Conservation (phyloP, 2,797 vertebrate species). For the Carduelis carduelis region DNA sequence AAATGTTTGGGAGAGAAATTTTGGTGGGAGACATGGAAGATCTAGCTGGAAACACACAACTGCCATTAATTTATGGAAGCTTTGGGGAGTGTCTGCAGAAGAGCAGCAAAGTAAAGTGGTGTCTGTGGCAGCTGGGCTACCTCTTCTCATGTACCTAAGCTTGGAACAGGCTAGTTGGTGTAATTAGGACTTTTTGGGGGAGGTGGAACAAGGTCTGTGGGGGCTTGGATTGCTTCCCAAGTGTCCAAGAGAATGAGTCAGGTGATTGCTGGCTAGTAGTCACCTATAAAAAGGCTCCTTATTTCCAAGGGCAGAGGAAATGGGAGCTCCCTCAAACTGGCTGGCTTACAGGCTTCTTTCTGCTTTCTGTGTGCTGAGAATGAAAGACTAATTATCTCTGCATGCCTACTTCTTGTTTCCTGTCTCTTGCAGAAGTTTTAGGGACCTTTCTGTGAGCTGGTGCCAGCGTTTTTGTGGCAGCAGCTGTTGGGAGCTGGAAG, state of each 20-base stretch:
- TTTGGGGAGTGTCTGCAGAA: neutral
- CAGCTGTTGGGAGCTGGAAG: neutral
- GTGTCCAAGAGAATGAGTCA: neutral
- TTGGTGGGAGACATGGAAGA: neutral
- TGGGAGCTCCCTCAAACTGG: neutral
- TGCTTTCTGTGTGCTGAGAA: neutral
- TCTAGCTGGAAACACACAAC: neutral
- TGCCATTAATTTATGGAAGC: rapidly evolving
- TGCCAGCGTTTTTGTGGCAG: neutral
- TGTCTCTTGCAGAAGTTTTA: neutral
- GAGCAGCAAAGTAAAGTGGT: neutral
- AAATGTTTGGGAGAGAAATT: neutral
- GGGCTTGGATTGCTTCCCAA: neutral
- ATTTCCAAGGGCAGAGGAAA: neutral
- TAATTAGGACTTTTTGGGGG: neutral
- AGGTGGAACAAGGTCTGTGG: neutral
- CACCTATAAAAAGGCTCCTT: neutral
- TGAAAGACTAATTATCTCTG: neutral
- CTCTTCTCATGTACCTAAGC: neutral
- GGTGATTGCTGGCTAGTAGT: neutral
- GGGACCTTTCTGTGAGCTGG: neutral
- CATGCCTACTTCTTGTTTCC: neutral
- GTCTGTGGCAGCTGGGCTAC: neutral
- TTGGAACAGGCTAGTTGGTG: neutral
- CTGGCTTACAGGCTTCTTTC: neutral